phyloP scores from a whole-genome alignment of 2,888 invertebrate species.

The Salticus scenicus region DNA sequence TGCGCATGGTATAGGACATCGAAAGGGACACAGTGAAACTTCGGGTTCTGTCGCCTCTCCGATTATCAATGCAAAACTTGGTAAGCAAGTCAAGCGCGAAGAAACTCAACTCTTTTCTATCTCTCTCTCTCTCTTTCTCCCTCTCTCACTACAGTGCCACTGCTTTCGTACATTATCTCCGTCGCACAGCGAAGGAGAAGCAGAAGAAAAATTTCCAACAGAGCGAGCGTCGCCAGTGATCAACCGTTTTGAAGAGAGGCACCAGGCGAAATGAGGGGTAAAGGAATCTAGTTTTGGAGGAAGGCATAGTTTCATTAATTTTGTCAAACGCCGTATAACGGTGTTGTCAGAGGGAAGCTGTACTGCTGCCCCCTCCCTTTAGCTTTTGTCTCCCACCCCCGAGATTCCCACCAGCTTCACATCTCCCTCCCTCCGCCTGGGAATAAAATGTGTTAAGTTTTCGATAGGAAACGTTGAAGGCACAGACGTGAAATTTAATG shows the following conservation, averaged over 20 bases:
- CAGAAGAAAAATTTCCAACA: conserved; percentile 58
- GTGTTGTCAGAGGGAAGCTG: conserved; percentile 62
- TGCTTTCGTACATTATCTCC: conserved; percentile 54
- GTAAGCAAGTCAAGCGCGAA: conserved; percentile 54
- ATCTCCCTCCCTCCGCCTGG: conserved; percentile 30
- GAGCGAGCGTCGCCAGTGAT: conserved; percentile 55
- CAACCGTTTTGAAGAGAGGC: conserved; percentile 54
- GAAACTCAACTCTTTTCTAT: conserved; percentile 44
- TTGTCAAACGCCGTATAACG: conserved; percentile 68
- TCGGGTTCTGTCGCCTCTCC: conserved; percentile 57
- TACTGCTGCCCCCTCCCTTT: not conserved
- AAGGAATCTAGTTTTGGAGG: conserved; percentile 47
- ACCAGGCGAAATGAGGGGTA: conserved; percentile 59
- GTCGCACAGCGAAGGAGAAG: conserved; percentile 37
- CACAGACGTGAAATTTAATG: conserved; percentile 63
- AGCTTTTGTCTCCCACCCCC: conserved; percentile 21
- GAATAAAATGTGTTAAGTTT: conserved; percentile 65
- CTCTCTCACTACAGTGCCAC: not conserved
- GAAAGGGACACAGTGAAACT: conserved; percentile 32
- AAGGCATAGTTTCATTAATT: conserved; percentile 68
- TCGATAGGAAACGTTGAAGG: conserved; percentile 62
- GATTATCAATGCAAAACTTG: conserved; percentile 70
- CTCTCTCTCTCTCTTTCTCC: conserved; percentile 12
- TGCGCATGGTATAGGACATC: conserved; percentile 15
- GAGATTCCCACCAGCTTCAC: not conserved